These are phyloP conservation scores for Moxostoma hubbsi DNA, from an alignment of 2,797 vertebrate species.

Conservation along the genomic window DNA sequence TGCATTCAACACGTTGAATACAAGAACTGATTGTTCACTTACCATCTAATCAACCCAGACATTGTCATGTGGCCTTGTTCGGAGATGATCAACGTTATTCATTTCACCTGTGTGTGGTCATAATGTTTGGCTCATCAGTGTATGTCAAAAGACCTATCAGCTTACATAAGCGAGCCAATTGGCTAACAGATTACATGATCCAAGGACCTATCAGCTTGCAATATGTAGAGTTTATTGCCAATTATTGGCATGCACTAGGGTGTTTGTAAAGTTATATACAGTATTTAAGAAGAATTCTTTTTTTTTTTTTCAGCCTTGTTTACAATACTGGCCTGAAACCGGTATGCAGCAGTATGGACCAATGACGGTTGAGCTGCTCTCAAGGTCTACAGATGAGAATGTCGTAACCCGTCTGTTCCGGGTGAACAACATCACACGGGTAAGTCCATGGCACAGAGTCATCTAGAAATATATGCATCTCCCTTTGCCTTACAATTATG, in stretches of 20 bases:
- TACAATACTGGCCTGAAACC: conserved; percentile 94
- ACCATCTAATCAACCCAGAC: too few relatives aligned
- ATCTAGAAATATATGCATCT: neutral
- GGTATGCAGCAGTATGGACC: conserved; percentile 93
- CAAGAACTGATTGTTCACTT: too few relatives aligned
- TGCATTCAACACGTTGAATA: too few relatives aligned
- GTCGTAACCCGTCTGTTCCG: conserved; percentile 91
- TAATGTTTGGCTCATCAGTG: too few relatives aligned
- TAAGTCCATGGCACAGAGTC: conserved; percentile 63
- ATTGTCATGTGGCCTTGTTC: too few relatives aligned
- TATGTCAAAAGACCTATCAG: too few relatives aligned
- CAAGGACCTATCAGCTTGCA: too few relatives aligned
- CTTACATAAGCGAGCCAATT: too few relatives aligned
- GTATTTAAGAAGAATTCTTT: neutral
- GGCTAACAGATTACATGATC: too few relatives aligned
- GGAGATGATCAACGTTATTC: too few relatives aligned
- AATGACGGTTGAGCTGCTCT: conserved; percentile 93
- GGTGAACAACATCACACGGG: conserved; percentile 92
- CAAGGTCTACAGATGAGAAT: conserved; percentile 86
- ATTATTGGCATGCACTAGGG: neutral
- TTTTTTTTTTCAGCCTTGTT: conserved; percentile 81
- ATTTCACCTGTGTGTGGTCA: too few relatives aligned
- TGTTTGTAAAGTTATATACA: too few relatives aligned
- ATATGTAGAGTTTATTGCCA: neutral
- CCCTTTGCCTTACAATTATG: neutral